These are phyloP conservation scores for Megalops cyprinoides DNA, from an alignment of 2,797 vertebrate species.

Conservation along the genomic window DNA sequence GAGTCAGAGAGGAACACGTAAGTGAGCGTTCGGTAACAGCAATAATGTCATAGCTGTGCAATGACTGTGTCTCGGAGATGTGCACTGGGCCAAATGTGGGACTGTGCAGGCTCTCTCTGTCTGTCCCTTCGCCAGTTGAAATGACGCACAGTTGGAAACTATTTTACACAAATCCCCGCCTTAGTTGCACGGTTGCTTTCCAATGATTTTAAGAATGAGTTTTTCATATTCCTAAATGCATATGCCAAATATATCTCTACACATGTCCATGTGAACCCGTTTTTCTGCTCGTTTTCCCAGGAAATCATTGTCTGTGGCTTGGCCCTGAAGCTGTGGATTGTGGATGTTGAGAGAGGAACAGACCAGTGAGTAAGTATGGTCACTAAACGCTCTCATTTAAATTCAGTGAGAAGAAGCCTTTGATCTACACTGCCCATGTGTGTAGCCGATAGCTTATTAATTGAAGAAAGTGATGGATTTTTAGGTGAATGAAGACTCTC, in stretches of 20 bases:
- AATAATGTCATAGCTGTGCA: neutral
- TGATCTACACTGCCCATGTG: neutral
- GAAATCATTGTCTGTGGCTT: neutral
- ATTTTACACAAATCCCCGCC: neutral
- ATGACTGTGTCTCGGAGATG: neutral
- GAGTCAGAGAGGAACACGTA: neutral
- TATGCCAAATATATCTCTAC: neutral
- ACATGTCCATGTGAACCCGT: neutral
- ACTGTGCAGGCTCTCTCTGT: neutral
- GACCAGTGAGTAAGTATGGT: conserved; percentile 21
- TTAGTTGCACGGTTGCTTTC: conserved; percentile 7
- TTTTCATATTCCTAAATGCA: neutral
- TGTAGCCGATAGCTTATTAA: neutral
- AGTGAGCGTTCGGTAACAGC: neutral
- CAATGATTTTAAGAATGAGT: conserved; percentile 3
- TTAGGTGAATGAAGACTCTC: neutral
- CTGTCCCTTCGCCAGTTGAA: neutral
- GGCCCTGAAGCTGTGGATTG: neutral
- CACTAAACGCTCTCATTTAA: neutral
- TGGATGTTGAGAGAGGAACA: neutral
- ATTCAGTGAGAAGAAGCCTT: neutral
- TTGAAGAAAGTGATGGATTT: neutral
- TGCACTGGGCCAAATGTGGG: neutral
- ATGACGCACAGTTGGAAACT: conserved; percentile 17
- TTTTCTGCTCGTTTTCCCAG: neutral